A percentile compares a stretch with the other conserved stretches of the same genome.
phyloP scores from a whole-genome alignment of 2,888 invertebrate genomes.

The Meta bourneti region DNA sequence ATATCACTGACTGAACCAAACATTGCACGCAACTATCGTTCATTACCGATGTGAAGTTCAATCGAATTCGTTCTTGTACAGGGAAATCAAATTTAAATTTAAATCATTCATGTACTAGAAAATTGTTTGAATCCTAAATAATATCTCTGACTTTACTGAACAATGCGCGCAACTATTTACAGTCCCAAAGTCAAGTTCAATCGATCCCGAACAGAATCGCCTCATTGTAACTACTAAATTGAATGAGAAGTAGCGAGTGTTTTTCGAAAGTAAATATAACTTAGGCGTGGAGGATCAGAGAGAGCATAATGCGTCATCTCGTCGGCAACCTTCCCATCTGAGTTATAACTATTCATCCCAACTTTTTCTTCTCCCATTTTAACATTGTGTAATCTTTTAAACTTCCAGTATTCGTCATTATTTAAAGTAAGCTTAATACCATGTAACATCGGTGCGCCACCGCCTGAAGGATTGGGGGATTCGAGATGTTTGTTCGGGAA shows the following conservation, averaged over 20 bases:
- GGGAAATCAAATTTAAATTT: too few species aligned
- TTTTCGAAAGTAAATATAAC: background rate
- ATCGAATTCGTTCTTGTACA: too few species aligned
- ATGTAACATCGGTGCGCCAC: background rate
- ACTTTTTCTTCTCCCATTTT: conserved; percentile 14
- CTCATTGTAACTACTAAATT: background rate
- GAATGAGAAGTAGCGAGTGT: background rate
- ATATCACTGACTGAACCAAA: too few species aligned
- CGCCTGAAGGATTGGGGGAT: background rate
- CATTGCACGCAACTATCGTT: too few species aligned
- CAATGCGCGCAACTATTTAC: too few species aligned
- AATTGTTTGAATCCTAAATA: too few species aligned
- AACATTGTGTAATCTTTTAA: conserved; percentile 20
- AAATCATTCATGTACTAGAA: too few species aligned
- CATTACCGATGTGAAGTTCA: too few species aligned
- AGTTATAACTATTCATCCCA: background rate
- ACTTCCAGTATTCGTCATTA: conserved; percentile 8
- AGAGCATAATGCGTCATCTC: conserved; percentile 20
- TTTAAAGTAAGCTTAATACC: conserved; percentile 5
- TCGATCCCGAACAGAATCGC: background rate
- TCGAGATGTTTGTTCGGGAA: conserved; percentile 16
- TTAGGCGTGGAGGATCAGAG: background rate
- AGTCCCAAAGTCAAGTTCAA: background rate
- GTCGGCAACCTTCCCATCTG: conserved; percentile 40
- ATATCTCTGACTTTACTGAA: too few species aligned